Base-by-base conservation (phyloP, 2,888 invertebrate genomes). In the Orthosia cruda region DNA sequence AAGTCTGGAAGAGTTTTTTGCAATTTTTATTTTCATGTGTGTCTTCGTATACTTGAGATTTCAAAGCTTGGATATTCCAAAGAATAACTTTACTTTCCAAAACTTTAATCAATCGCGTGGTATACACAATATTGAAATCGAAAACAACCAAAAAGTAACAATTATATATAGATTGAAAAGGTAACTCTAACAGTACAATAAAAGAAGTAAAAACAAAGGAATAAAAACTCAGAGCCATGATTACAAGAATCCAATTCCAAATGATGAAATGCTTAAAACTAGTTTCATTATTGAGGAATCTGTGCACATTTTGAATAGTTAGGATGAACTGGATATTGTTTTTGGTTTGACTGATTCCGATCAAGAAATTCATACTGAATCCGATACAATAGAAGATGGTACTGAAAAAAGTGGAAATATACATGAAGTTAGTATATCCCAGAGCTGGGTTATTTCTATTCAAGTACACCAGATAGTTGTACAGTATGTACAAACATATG, bases 61-160 rank as follows among this genome's bases (percentile, higher is more conserved):
- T 58, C 12, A 67, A 52, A 45, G 63, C 12, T 58, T 54, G 54
- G 2, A 18, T n/a, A 40, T 67, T 76, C 82, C 85, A 85, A 1
- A 70, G 40, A 12, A 26, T 16, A 4, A 79, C 23, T 58, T 79
- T 71, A 20, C 58, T 26, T 58, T 69, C 63, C 18, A 84, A 49
- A 2, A 84, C 13, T 3, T 47, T 40, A 20, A 79, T 55, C 0
- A 55, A 12, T 20, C 69, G 16, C 12, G 40, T 69, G 0, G 69
- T 50, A n/a, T 74, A 64, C 18, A 81, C 5, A 1, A 62, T 63
- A 69, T 71, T 66, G 3, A 57, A 15, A 61, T 81, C 79, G 18
- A 84, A 79, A 58, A 15, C 5, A 0, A 55, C 3, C 1, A 74
- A 18, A 4, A 67, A 0, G 4, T 23, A 23, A 3, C 0, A 0